These are phyloP conservation scores for Sinohyriopsis cumingii DNA, from an alignment of 2,888 invertebrate genomes.

Conservation along the genomic window DNA sequence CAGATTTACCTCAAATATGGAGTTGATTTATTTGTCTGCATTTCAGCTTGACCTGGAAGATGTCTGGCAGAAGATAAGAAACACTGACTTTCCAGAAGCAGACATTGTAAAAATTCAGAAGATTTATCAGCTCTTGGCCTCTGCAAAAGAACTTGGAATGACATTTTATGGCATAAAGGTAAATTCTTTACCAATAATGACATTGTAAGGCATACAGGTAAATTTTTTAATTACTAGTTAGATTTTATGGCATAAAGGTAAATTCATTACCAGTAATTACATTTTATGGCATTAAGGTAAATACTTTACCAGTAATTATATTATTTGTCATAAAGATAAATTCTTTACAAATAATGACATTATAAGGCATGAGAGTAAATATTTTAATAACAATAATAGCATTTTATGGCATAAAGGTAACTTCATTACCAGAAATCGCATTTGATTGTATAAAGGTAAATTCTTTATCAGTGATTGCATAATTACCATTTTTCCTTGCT, in stretches of 20 bases:
- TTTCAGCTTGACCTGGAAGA: conserved; percentile 35
- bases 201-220: conserved; percentile 36
- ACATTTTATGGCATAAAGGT: conserved; percentile 39
- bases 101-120: conserved; percentile 17
- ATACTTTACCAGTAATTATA: conserved; percentile 4
- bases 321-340: conserved; percentile 32
- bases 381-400: too few species aligned
- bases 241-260: conserved; percentile 35
- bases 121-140: conserved; percentile 26
- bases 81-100: conserved; percentile 4
- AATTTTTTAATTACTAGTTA: neutral
- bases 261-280: conserved; percentile 23
- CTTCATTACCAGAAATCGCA: conserved; percentile 24
- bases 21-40: neutral
- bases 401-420: too few species aligned
- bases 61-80: conserved; percentile 29
- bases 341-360: neutral
- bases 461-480: too few species aligned
- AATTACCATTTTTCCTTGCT: too few species aligned
- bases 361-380: too few species aligned
- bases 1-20: too few species aligned
- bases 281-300: neutral
- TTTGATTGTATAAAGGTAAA: neutral
- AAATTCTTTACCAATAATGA: conserved; percentile 8
- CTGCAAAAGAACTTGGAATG: conserved; percentile 31